These are phyloP conservation scores for Syrista parreyssii DNA, from an alignment of 2,888 invertebrate species.

Conservation along the genomic window DNA sequence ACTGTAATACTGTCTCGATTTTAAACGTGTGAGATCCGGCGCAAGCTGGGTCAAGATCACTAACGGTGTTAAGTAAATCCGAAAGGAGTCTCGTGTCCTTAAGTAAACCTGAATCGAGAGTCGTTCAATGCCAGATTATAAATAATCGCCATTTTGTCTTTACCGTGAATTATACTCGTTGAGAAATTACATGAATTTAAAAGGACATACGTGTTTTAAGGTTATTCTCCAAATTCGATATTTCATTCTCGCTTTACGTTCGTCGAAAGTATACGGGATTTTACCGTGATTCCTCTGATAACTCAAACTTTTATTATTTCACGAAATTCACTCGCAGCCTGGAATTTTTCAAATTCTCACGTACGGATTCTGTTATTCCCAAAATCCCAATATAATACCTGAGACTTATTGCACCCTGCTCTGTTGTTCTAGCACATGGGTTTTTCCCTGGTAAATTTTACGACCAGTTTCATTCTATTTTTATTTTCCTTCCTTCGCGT, in stretches of 20 bases:
- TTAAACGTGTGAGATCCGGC: constrained; percentile 23
- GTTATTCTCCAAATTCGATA: background rate
- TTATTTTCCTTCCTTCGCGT: background rate
- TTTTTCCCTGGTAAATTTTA: background rate
- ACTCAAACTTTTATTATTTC: background rate
- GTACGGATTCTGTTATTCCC: background rate
- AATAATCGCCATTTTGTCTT: background rate
- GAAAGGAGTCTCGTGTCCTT: constrained; percentile 9
- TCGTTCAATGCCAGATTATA: constrained; percentile 2
- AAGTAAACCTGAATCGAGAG: constrained; percentile 1
- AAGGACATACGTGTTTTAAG: background rate
- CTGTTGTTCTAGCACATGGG: background rate
- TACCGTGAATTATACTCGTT: background rate
- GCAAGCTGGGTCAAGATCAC: constrained; percentile 34
- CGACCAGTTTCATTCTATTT: background rate
- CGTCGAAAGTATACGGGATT: background rate
- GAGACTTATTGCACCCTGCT: background rate
- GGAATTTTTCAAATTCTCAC: background rate
- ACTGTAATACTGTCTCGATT: background rate
- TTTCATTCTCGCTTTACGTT: background rate
- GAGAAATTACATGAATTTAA: background rate
- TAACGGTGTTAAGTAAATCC: constrained; percentile 29
- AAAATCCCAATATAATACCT: background rate
- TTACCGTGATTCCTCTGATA: background rate
- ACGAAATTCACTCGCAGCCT: background rate